Conservation (phyloP, 2,888 invertebrate species). For the Drosophila barbarae region DNA sequence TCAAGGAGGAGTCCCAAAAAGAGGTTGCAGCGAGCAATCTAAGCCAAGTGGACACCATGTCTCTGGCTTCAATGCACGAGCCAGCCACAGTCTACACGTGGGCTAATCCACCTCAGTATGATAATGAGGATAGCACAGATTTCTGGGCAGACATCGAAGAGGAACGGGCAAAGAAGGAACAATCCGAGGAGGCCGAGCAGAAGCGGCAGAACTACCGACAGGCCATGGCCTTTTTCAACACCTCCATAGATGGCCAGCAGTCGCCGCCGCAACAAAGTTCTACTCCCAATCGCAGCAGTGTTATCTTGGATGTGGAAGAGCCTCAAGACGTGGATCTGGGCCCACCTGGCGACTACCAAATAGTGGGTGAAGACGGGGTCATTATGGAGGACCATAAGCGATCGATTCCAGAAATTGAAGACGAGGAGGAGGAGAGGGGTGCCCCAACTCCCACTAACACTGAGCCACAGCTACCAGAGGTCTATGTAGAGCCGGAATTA, state of each 20-base stretch:
- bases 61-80: constrained; percentile 66
- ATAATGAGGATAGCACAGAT: constrained; percentile 51
- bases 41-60: constrained; percentile 52
- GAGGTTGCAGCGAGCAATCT: constrained; percentile 41
- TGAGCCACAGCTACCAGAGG: constrained; percentile 53
- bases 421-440: constrained; percentile 51
- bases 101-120: constrained; percentile 31
- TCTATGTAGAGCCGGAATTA: constrained; percentile 57
- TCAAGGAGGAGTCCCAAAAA: neutral
- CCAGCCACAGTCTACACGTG: constrained; percentile 58
- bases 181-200: constrained; percentile 70
- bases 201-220: constrained; percentile 77
- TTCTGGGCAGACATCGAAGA: constrained; percentile 67
- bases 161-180: constrained; percentile 43
- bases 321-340: constrained; percentile 37
- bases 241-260: constrained; percentile 74
- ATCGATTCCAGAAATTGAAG: constrained; percentile 11
- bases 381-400: constrained; percentile 37
- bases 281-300: constrained; percentile 47
- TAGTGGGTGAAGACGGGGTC: constrained; percentile 49
- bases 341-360: constrained; percentile 54
- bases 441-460: constrained; percentile 67
- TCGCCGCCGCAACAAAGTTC: constrained; percentile 49
- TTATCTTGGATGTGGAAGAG: constrained; percentile 51
- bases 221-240: constrained; percentile 78